phyloP scores from a whole-genome alignment of 2,113 vertebrate genomes.

The Heterotis niloticus region DNA sequence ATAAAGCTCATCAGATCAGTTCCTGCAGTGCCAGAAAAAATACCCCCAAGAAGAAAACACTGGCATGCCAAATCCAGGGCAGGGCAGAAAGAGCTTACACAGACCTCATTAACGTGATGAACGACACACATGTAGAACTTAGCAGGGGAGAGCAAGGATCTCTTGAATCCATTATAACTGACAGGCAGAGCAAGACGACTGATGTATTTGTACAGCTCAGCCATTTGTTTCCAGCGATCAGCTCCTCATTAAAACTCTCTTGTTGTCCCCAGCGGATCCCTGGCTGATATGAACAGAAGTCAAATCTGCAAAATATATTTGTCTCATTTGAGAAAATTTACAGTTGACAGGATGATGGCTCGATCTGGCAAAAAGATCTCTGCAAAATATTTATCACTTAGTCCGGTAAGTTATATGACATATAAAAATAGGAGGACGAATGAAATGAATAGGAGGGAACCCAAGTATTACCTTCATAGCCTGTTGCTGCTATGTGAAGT shows the following conservation, averaged over 20 bases:
- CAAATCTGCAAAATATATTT: slow-evolving; percentile 10
- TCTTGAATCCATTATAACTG: no score
- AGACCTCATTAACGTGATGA: background rate
- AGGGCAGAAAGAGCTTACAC: background rate
- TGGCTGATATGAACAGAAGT: background rate
- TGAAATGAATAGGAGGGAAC: no score
- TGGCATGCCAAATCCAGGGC: background rate
- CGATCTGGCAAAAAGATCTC: no score
- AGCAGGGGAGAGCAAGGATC: background rate
- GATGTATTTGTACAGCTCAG: background rate
- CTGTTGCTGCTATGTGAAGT: no score
- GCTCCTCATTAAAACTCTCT: background rate
- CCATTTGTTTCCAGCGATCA: slow-evolving; percentile 17
- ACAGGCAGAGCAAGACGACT: no score
- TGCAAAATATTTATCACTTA: background rate
- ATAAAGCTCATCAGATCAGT: background rate
- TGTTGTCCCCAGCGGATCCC: background rate
- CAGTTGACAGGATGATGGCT: background rate
- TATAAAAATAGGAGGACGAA: no score
- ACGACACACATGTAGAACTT: background rate
- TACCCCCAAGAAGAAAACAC: background rate
- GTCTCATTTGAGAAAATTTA: slow-evolving; percentile 2
- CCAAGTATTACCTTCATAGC: no score
- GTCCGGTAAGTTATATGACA: no score
- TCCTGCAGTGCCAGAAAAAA: background rate